phyloP scores from a whole-genome alignment of 2,888 invertebrate species.

The Piscicola geometra region DNA sequence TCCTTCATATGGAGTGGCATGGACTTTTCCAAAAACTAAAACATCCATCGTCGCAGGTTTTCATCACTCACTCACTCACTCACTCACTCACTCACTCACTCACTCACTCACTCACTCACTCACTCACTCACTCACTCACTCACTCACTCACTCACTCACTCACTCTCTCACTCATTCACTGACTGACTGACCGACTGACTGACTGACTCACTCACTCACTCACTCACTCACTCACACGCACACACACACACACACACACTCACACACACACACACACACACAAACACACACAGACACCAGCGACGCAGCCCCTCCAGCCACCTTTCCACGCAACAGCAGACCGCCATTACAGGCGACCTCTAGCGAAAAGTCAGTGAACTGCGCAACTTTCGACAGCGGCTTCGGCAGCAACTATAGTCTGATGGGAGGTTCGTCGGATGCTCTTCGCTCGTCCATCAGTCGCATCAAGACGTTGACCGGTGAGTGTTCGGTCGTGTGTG shows the following conservation, averaged over 20 bases:
- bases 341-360: background rate
- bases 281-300: background rate
- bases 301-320: slow-evolving; percentile 32
- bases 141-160: background rate
- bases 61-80: too few relatives aligned
- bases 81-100: background rate
- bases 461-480: slow-evolving; percentile 23
- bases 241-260: too few relatives aligned
- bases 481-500: background rate
- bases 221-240: background rate
- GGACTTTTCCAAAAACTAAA: slow-evolving; percentile 26
- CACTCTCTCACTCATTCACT: background rate
- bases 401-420: slow-evolving; percentile 23
- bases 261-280: background rate
- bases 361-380: background rate
- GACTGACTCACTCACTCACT: background rate
- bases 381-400: slow-evolving; percentile 17
- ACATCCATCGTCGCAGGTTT: background rate
- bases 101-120: background rate
- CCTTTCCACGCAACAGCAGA: slow-evolving; percentile 33
- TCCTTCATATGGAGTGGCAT: background rate
- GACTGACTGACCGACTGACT: too few relatives aligned
- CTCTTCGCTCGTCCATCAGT: slow-evolving; percentile 21
- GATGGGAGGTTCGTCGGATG: background rate
- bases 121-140: background rate